A percentile compares a stretch with the other conserved stretches of the same genome.
Evolutionary conservation across 2,113 vertebrate genomes (phyloP).

Genomic region (Rutilus rutilus): DNA sequence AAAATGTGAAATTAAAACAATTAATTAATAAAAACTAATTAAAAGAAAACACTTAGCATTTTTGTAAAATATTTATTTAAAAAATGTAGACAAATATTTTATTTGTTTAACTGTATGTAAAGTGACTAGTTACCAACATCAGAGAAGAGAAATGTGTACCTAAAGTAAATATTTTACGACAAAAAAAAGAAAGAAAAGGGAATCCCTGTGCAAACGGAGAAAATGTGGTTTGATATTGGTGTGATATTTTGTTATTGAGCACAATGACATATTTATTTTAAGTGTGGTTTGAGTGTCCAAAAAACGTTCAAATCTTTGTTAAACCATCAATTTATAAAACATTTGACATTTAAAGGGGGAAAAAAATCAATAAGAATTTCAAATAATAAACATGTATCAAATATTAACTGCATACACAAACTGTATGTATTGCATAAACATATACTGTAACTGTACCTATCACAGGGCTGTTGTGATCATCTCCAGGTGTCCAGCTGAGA

Average conservation of each 20-base stretch:
- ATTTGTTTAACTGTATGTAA: neutral
- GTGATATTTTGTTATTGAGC: neutral
- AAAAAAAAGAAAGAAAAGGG: too few species aligned
- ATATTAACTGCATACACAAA: neutral
- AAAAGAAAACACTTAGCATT: too few species aligned
- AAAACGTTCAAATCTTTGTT: neutral
- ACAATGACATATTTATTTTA: neutral
- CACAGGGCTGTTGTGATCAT: constrained; percentile 82
- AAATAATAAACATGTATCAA: neutral
- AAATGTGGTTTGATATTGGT: neutral
- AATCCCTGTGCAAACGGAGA: neutral
- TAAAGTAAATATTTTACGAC: too few species aligned
- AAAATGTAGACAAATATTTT: neutral
- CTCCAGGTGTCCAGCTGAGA: constrained; percentile 81
- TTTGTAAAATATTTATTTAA: too few species aligned
- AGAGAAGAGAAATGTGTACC: too few species aligned
- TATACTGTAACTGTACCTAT: constrained; percentile 68
- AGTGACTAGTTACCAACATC: too few species aligned
- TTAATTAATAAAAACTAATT: too few species aligned
- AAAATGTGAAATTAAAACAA: neutral
- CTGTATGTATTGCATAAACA: neutral
- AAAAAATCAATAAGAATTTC: neutral
- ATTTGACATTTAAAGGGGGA: neutral
- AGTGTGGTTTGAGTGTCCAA: neutral
- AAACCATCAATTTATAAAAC: neutral